These are phyloP conservation scores for Uropetala carovei DNA, from an alignment of 2,888 invertebrate species.

Conservation along the genomic window DNA sequence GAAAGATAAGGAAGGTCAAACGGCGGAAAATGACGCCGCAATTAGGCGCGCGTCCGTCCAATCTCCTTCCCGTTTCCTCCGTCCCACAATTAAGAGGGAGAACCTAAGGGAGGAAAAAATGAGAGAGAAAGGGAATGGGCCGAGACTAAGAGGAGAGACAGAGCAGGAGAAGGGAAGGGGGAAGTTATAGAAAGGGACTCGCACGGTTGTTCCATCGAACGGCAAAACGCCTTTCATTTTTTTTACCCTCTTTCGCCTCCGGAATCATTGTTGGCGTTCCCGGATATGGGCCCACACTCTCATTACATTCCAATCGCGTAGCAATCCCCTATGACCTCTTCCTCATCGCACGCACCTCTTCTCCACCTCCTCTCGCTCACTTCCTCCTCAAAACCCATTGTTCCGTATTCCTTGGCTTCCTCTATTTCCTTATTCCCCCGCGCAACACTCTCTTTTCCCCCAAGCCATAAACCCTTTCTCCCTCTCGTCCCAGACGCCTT, in stretches of 20 bases:
- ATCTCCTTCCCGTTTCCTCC: conserved; percentile 54
- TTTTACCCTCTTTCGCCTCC: conserved; percentile 26
- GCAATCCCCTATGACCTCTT: conserved; percentile 17
- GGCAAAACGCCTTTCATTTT: conserved; percentile 44
- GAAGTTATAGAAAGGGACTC: background rate
- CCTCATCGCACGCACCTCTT: background rate
- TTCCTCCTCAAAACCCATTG: conserved; percentile 9
- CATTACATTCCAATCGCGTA: conserved; percentile 56
- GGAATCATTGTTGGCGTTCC: conserved; percentile 60
- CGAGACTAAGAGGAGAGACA: background rate
- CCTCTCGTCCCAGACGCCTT: background rate
- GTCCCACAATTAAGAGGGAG: conserved; percentile 26
- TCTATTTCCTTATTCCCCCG: background rate
- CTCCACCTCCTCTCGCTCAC: conserved; percentile 7
- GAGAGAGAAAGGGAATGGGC: too few relatives aligned
- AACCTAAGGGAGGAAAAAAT: too few relatives aligned
- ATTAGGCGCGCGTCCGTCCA: conserved; percentile 46
- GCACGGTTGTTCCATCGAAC: conserved; percentile 18
- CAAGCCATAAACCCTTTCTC: background rate
- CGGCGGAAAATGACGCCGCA: conserved; percentile 48
- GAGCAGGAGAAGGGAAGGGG: background rate
- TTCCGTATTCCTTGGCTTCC: background rate
- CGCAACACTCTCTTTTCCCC: background rate
- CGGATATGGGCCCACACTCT: conserved; percentile 43
- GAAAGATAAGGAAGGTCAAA: conserved; percentile 35